These are phyloP conservation scores for Apomyelois bistriatella DNA, from an alignment of 2,888 invertebrate species.

Conservation along the genomic window DNA sequence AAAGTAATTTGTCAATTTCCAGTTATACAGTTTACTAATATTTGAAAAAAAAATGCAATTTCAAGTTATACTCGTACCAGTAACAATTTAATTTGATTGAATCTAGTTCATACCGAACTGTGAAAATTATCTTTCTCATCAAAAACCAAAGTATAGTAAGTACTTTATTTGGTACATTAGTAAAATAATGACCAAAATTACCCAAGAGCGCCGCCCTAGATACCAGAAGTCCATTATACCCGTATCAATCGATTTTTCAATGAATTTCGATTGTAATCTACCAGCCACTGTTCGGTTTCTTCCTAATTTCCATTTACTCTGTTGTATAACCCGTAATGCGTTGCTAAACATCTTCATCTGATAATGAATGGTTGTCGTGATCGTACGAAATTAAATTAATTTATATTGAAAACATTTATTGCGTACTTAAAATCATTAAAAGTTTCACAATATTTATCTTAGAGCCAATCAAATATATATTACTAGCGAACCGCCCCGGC, in stretches of 20 bases:
- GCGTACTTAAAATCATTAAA: too few species aligned
- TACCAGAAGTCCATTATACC: slow-evolving; percentile 3
- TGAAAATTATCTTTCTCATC: neutral
- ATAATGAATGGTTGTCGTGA: neutral
- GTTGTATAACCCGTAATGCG: slow-evolving; percentile 3
- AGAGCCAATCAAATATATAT: too few species aligned
- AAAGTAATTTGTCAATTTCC: too few species aligned
- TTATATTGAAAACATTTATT: neutral
- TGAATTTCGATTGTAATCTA: neutral
- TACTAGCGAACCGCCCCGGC: too few species aligned
- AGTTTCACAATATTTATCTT: too few species aligned
- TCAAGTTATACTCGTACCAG: too few species aligned
- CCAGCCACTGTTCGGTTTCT: neutral
- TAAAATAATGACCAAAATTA: neutral
- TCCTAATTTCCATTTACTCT: neutral
- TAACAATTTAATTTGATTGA: neutral
- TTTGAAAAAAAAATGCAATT: too few species aligned
- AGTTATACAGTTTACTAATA: too few species aligned
- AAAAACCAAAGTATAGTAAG: too few species aligned
- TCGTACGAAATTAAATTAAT: neutral
- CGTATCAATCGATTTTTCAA: slow-evolving; percentile 6
- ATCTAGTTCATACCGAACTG: neutral
- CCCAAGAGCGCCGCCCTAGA: neutral
- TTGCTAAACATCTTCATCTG: neutral
- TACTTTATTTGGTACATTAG: neutral